Base-by-base conservation (phyloP, 2,113 vertebrate genomes). In the Leptosomus discolor region DNA sequence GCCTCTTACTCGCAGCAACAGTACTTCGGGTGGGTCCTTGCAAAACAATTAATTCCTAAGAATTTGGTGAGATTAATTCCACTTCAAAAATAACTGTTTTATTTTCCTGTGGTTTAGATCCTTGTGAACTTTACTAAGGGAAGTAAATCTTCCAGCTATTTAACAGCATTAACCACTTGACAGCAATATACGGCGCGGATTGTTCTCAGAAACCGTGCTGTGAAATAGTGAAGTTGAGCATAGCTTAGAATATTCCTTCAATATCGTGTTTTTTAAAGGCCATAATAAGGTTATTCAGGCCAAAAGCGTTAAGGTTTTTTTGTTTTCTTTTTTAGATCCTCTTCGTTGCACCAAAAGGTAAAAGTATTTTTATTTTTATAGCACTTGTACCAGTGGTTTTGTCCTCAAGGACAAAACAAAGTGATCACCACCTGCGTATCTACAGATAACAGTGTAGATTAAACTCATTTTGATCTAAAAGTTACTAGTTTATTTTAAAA, bases 171-270 rank as follows among this genome's bases (percentile, higher is more conserved):
- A 39, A 67, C 10, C 3, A 10, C 37, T 48, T 41, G 16, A 69
- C 30, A 76, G 4, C 39, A 85, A 61, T 14, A 13, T 1, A 14
- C 0, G 0, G 39, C 4, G 12, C 6, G 6, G 24, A 23, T 27
- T 71, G 22, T 64, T 84, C 30, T 64, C 29, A 58, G 53, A 64
- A 76, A n/a, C 34, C 7, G 15, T 4, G 4, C 30, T 69, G 34
- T 60, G 32, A 54, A 89, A 53, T 11, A 51, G 9, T 65, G 8
- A 51, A 37, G 4, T 6, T 83, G 57, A 73, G 84, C 19, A 34
- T 1, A 41, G 29, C 6, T 53, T 48, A 70, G 34, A 53, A 17
- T 58, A 75, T 24, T 83, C n/a, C 29, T 88, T 53, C 65, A 36
- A 3, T 29, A 53, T 14, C 46, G 51, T 3, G 3, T 7, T 4